Percentiles rank a stretch among this genome's conserved stretches.
Evolutionary conservation across 2,888 invertebrate species (phyloP).

Genomic region (Clitarchus hookeri): DNA sequence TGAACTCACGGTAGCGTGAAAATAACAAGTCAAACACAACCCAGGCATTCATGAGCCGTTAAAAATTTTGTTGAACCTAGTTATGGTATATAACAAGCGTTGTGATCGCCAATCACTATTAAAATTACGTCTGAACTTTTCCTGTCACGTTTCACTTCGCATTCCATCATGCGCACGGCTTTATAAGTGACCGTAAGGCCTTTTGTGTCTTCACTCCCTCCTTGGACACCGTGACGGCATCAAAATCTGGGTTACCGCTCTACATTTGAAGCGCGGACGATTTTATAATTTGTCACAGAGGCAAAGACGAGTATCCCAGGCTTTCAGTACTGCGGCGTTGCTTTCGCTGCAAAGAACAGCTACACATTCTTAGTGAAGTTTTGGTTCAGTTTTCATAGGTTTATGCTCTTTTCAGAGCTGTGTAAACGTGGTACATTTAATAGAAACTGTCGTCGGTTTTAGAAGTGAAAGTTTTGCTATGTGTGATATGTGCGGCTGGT

Average conservation of each 20-base stretch:
- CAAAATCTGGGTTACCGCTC: conserved; percentile 39
- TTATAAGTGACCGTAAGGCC: not conserved
- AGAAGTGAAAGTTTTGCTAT: too few relatives aligned
- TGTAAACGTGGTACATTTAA: too few relatives aligned
- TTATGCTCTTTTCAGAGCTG: too few relatives aligned
- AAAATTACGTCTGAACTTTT: not conserved
- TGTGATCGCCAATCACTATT: not conserved
- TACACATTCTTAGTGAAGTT: not conserved
- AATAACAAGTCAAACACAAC: not conserved
- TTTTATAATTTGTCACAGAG: conserved; percentile 28
- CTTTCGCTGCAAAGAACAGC: not conserved
- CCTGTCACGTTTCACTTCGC: not conserved
- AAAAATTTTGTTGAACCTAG: not conserved
- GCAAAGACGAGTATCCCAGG: not conserved
- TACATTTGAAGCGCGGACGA: conserved; percentile 33
- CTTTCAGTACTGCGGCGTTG: not conserved
- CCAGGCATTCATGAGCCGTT: not conserved
- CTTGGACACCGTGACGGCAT: not conserved
- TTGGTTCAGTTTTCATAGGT: too few relatives aligned
- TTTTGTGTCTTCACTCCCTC: not conserved
- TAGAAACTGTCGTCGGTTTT: too few relatives aligned
- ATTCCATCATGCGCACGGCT: not conserved
- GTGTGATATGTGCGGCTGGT: too few relatives aligned
- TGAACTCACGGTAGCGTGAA: not conserved
- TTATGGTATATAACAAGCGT: not conserved